Evolutionary conservation across 2,888 invertebrate species (phyloP), one percentile per base, ranked within the genome.

Genomic region (Patella caerulea): DNA sequence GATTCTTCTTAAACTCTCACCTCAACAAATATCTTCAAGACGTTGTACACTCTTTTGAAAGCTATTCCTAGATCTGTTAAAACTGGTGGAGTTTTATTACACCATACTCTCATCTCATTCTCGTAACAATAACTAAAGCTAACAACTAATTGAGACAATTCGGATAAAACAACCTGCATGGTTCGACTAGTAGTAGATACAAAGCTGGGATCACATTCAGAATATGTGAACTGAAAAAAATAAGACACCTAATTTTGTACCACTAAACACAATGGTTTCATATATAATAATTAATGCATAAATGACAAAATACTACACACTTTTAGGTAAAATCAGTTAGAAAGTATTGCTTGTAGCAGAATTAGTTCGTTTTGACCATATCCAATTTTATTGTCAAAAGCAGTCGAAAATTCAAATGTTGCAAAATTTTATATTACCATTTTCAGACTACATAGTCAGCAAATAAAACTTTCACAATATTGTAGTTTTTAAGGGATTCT

Each of bases 51-150:
- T 65, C 88, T 77, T 81, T 88, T 88, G 78, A 90, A 86, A 7
- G 87, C 85, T 29, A 87, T 85, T 2, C 89, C 89, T 14, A 89
- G 83, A 59, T 87, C 84, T 52, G 86, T 86, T 53, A 89, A 83
- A 9, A 83, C 75, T 14, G 89, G 89, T 11, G 87, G 86, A 0
- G 83, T 77, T 75, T 86, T 86, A 80, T 89, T 86, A 77, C 90
- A 90, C 90, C 90, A 90, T 56, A 86, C 86, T 55, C 82, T 82
- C 85, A 90, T 86, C 79, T 89, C 89, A 56, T 87, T 88, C 83
- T 90, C 89, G 76, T 85, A 90, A 79, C 88, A 87, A 81, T 88
- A 88, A 5, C 86, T 85, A 79, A 90, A 90, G 55, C 88, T 87
- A 1, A 85, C 82, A 15, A 86, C 82, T 55, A 90, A 83, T 82